phyloP scores from a whole-genome alignment of 2,113 vertebrate genomes.

The Odontesthes bonariensis region DNA sequence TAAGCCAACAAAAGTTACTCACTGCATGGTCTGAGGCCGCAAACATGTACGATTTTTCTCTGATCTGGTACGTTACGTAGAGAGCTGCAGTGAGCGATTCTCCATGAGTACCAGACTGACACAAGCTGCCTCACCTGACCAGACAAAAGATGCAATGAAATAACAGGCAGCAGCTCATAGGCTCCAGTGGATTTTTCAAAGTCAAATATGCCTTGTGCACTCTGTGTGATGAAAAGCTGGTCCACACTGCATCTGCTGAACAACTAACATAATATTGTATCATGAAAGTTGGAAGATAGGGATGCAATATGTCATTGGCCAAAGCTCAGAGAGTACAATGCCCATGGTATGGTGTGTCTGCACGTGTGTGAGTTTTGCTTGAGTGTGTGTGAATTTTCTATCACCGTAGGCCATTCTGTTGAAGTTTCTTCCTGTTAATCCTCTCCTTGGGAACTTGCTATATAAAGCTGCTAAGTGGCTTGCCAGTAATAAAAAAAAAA shows the following conservation, averaged over 20 bases:
- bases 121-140: constrained; percentile 52
- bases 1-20: not conserved
- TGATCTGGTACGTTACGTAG: constrained; percentile 42
- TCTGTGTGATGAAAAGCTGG: constrained; percentile 52
- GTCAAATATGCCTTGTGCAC: constrained; percentile 48
- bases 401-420: constrained; percentile 63
- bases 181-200: constrained; percentile 44
- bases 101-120: constrained; percentile 29
- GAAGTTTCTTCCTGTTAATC: constrained; percentile 77
- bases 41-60: constrained; percentile 25
- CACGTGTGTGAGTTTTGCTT: constrained; percentile 22
- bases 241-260: constrained; percentile 43
- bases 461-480: constrained; percentile 82
- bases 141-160: constrained; percentile 59
- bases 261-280: constrained; percentile 57
- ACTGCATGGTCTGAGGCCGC: constrained; percentile 8
- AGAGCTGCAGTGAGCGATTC: constrained; percentile 35
- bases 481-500: constrained; percentile 59
- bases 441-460: constrained; percentile 77
- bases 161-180: constrained; percentile 34
- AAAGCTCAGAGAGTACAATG: constrained; percentile 29
- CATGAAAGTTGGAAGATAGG: constrained; percentile 48
- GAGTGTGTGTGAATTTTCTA: constrained; percentile 35
- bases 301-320: constrained; percentile 21
- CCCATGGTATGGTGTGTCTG: constrained; percentile 1